Evolutionary conservation across 2,888 invertebrate genomes (phyloP).

Genomic region (Drosophila cyrtoloma): DNA sequence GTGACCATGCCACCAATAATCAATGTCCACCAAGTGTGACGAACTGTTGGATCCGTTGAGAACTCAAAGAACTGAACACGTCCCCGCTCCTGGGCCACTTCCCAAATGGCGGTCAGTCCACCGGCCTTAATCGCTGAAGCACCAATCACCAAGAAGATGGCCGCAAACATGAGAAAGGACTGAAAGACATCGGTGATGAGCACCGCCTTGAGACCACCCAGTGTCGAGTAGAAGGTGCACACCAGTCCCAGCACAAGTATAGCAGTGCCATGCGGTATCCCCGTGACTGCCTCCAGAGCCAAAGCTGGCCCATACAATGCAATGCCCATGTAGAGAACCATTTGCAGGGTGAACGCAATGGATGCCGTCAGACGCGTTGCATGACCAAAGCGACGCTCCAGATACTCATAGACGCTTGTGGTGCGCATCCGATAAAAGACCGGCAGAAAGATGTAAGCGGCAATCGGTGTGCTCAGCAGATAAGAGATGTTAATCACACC

Average conservation of each 20-base stretch:
- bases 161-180: conserved; percentile 93
- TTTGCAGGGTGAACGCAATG: conserved; percentile 94
- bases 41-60: conserved; percentile 91
- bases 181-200: conserved; percentile 94
- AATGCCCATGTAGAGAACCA: conserved; percentile 96
- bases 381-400: conserved; percentile 94
- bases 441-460: conserved; percentile 91
- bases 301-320: conserved; percentile 98
- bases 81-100: conserved; percentile 89
- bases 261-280: conserved; percentile 89
- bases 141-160: conserved; percentile 91
- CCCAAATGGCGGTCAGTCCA: conserved; percentile 90
- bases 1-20: conserved; percentile 92
- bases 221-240: conserved; percentile 94
- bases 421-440: conserved; percentile 93
- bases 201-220: conserved; percentile 97
- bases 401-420: conserved; percentile 96
- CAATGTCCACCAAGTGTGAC: conserved; percentile 94
- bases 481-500: conserved; percentile 91
- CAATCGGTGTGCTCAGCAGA: conserved; percentile 91
- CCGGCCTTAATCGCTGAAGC: conserved; percentile 90
- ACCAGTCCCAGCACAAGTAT: conserved; percentile 90
- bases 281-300: conserved; percentile 94
- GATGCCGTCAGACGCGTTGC: conserved; percentile 92
- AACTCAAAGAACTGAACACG: conserved; percentile 90